A percentile compares a stretch with the other conserved stretches of the same genome.
Conservation (phyloP, 1,140 invertebrate species). For the Pachyrhynchus sulphureomaculatus region DNA sequence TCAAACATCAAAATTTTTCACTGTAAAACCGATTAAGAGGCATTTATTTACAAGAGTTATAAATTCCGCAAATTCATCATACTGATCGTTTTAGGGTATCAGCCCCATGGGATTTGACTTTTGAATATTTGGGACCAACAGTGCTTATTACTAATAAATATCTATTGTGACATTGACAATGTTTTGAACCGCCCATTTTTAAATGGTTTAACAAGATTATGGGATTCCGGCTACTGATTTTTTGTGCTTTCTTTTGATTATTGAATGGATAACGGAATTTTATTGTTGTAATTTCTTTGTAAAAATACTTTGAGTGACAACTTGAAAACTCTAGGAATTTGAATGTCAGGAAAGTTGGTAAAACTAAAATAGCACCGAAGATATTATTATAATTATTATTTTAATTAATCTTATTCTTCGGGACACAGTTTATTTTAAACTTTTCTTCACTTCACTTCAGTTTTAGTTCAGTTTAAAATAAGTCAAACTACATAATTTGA, state of each 20-base stretch:
- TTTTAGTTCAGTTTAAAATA: too few relatives aligned
- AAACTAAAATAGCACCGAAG: too few relatives aligned
- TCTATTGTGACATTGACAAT: background rate
- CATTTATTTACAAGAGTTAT: conserved; percentile 4
- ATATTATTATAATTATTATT: too few relatives aligned
- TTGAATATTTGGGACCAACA: background rate
- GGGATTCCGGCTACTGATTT: background rate
- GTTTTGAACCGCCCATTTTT: background rate
- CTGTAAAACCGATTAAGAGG: background rate
- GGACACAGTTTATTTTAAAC: too few relatives aligned
- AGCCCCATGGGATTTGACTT: background rate
- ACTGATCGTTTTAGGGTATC: background rate
- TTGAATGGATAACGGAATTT: too few relatives aligned
- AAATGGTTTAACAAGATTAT: background rate
- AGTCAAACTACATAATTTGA: too few relatives aligned
- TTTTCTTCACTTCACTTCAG: too few relatives aligned
- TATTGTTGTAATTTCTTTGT: background rate
- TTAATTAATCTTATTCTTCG: too few relatives aligned
- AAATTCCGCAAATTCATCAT: background rate
- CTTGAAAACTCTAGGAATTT: too few relatives aligned
- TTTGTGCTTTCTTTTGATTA: too few relatives aligned
- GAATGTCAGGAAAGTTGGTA: too few relatives aligned
- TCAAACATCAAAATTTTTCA: background rate
- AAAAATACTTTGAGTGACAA: background rate
- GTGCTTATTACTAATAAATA: conserved; percentile 2